Conservation (phyloP, 1,140 invertebrate species). For the Oryctes rhinoceros region DNA sequence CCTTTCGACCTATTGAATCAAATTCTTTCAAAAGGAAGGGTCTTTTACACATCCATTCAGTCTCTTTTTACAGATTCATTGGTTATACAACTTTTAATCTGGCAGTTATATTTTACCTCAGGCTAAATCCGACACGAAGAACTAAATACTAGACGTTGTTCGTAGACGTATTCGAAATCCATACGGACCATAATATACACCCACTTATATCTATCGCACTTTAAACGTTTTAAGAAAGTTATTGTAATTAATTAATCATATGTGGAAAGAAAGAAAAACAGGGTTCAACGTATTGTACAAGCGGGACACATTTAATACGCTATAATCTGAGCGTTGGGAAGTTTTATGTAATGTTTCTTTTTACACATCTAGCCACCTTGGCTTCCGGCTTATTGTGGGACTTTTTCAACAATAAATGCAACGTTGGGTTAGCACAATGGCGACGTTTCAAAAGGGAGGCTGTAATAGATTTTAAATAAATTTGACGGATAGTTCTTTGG, state of each 20-base stretch:
- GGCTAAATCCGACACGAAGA: constrained; percentile 40
- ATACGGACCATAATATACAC: not conserved
- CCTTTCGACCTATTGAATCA: constrained; percentile 36
- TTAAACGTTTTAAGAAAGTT: not conserved
- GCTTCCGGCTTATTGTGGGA: constrained; percentile 36
- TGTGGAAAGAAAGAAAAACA: not conserved
- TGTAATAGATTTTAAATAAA: constrained; percentile 27
- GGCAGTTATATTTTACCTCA: constrained; percentile 50
- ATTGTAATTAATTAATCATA: not conserved
- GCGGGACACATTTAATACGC: not conserved
- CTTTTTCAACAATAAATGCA: not conserved
- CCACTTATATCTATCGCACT: not conserved
- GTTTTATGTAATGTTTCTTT: constrained; percentile 8
- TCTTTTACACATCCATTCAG: constrained; percentile 38
- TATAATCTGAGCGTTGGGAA: constrained; percentile 1
- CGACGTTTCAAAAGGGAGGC: not conserved
- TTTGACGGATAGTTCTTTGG: not conserved
- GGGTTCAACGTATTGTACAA: too few relatives aligned
- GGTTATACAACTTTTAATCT: constrained; percentile 45
- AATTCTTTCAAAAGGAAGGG: constrained; percentile 38
- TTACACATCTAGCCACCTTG: constrained; percentile 17
- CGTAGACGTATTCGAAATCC: not conserved
- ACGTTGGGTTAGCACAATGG: not conserved
- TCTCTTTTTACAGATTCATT: constrained; percentile 38
- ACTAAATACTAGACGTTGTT: not conserved